Percentiles rank a stretch among this genome's conserved stretches.
phyloP scores from a whole-genome alignment of 2,888 invertebrate species.

The Chymomyza amoena region DNA sequence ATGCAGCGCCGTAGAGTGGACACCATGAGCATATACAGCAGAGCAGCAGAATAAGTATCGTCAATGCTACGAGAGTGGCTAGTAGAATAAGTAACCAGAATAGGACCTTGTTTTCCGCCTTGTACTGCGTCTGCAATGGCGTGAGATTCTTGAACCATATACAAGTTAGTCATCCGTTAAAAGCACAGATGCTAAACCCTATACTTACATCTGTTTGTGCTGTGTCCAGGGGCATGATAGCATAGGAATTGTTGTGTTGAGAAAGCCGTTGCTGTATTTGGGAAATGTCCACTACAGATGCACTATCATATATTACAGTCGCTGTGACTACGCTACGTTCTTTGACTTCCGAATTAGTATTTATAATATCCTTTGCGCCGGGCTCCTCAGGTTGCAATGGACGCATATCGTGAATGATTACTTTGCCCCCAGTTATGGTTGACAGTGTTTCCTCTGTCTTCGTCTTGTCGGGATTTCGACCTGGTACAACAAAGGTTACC shows the following conservation, averaged over 20 bases:
- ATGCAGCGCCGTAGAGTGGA: conserved; percentile 88
- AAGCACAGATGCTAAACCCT: background rate
- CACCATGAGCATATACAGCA: conserved; percentile 93
- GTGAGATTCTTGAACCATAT: conserved; percentile 3
- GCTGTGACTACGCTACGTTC: conserved; percentile 87
- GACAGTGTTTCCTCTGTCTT: conserved; percentile 88
- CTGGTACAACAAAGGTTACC: conserved; percentile 90
- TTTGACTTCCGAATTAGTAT: conserved; percentile 79
- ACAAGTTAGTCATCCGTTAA: conserved; percentile 8
- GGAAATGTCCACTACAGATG: conserved; percentile 85
- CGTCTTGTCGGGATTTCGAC: conserved; percentile 85
- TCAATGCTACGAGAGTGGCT: conserved; percentile 86
- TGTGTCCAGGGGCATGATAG: conserved; percentile 73
- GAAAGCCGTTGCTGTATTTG: conserved; percentile 84
- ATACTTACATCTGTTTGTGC: conserved; percentile 75
- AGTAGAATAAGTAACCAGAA: conserved; percentile 90
- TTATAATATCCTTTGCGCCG: conserved; percentile 81
- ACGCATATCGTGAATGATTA: conserved; percentile 86
- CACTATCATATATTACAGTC: conserved; percentile 84
- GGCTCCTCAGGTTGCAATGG: conserved; percentile 82
- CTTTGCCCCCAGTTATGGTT: conserved; percentile 88
- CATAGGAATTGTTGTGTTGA: conserved; percentile 77
- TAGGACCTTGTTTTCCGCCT: conserved; percentile 85
- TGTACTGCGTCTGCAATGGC: conserved; percentile 84
- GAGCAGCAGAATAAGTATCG: conserved; percentile 85